These are phyloP conservation scores for Mellivora capensis DNA, from an alignment of 2,113 vertebrate species.

Conservation along the genomic window DNA sequence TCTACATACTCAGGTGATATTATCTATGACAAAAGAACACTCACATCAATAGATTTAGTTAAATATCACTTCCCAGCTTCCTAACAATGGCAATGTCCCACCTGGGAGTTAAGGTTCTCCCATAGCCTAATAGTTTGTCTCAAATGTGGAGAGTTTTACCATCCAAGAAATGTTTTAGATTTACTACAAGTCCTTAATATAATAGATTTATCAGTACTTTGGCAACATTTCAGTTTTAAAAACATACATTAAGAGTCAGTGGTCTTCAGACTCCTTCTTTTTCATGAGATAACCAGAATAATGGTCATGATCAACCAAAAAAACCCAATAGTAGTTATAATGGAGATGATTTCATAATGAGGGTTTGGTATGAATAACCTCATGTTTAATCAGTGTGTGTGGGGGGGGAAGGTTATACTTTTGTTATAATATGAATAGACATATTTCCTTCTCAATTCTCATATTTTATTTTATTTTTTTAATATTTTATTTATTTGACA, in stretches of 20 bases:
- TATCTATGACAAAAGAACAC: background rate
- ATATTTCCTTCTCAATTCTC: background rate
- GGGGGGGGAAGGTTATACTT: rapidly evolving
- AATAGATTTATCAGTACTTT: background rate
- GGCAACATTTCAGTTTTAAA: background rate
- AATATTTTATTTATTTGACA: no score
- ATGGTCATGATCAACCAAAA: background rate
- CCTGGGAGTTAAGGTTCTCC: background rate
- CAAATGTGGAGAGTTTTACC: background rate
- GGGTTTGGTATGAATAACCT: background rate
- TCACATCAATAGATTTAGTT: background rate
- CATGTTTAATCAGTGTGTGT: background rate
- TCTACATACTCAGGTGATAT: background rate
- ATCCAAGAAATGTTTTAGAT: background rate
- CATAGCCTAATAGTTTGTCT: background rate
- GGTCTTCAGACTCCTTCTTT: background rate
- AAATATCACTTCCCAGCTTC: background rate
- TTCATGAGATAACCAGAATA: background rate
- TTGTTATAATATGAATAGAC: background rate
- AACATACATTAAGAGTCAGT: background rate
- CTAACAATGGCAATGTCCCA: background rate
- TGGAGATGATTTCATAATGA: background rate
- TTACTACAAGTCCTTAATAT: background rate
- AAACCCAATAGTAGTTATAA: background rate
- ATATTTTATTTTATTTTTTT: no score